These are phyloP conservation scores for Pipa parva DNA, from an alignment of 2,113 vertebrate genomes.

Conservation along the genomic window DNA sequence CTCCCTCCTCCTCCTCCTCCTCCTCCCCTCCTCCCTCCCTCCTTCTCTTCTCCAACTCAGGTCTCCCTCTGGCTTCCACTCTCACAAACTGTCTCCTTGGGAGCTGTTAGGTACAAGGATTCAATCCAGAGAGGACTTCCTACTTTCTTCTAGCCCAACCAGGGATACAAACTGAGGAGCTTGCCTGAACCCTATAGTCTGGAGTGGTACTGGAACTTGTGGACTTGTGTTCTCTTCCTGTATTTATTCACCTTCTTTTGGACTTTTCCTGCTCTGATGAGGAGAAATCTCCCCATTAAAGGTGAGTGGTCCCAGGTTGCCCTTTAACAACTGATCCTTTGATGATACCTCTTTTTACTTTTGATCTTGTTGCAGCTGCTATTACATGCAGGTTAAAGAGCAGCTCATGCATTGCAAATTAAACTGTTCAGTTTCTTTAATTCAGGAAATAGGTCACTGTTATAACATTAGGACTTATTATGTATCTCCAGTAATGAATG, in stretches of 20 bases:
- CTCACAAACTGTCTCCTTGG: conserved; percentile 26
- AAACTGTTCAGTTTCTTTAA: neutral
- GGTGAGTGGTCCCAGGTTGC: conserved; percentile 12
- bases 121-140: neutral
- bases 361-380: neutral
- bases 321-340: no score
- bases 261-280: conserved; percentile 11
- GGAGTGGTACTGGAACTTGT: neutral
- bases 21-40: neutral
- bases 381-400: no score
- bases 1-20: conserved; percentile 11
- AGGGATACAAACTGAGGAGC: neutral
- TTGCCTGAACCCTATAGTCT: neutral
- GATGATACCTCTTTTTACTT: neutral
- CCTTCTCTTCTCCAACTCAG: neutral
- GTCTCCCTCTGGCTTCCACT: conserved; percentile 19
- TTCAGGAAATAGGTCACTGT: conserved; percentile 20
- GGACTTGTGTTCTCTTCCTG: no score
- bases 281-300: neutral
- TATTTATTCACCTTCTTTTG: neutral
- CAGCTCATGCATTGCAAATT: neutral
- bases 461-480: neutral
- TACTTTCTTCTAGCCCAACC: neutral
- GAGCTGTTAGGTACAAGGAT: conserved; percentile 9
- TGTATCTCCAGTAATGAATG: conserved; percentile 9